phyloP scores from a whole-genome alignment of 2,888 invertebrate species.

The Patella pellucida region DNA sequence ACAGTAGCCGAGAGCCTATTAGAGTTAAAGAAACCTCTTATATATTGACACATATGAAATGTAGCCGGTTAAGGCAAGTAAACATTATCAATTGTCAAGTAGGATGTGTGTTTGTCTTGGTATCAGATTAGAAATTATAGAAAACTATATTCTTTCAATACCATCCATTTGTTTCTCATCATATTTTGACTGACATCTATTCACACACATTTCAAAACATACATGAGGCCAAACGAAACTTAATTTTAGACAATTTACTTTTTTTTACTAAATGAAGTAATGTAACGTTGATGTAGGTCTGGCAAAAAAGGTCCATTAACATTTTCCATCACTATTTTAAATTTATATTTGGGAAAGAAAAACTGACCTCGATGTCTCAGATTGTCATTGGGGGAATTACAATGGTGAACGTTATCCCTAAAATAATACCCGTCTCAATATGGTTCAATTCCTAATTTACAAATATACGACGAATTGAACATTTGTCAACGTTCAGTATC shows the following conservation, averaged over 20 bases:
- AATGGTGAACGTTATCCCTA: too few species aligned
- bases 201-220: background rate
- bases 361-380: too few species aligned
- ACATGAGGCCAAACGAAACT: background rate
- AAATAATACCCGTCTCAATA: too few species aligned
- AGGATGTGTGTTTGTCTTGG: background rate
- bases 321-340: background rate
- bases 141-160: background rate
- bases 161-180: slow-evolving; percentile 1
- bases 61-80: slow-evolving; percentile 1
- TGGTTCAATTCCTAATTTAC: too few species aligned
- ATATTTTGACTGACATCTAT: background rate
- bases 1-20: slow-evolving; percentile 9
- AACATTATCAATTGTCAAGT: slow-evolving; percentile 8
- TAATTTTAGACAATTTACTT: too few species aligned
- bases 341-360: background rate
- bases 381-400: too few species aligned
- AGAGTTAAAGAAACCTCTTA: background rate
- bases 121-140: background rate
- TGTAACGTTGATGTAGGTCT: background rate
- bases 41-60: background rate
- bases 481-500: too few species aligned
- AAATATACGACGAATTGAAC: too few species aligned
- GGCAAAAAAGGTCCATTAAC: background rate
- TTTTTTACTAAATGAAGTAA: too few species aligned